phyloP scores from a whole-genome alignment of 2,797 vertebrate species.

The Tragopan temminckii region DNA sequence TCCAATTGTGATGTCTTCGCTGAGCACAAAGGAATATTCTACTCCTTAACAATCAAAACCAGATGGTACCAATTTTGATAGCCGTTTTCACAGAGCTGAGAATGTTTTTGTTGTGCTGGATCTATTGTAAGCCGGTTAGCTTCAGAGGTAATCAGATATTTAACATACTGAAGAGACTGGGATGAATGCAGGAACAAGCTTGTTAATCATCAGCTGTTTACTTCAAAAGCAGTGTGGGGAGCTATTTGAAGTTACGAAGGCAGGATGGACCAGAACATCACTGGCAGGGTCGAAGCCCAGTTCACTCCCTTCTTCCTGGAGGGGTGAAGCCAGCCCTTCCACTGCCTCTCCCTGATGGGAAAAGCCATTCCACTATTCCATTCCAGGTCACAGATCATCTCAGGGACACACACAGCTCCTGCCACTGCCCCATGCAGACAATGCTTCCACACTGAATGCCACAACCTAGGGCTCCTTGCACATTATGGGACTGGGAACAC shows the following conservation, averaged over 20 bases:
- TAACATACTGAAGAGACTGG: not conserved
- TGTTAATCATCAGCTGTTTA: not conserved
- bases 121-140: not conserved
- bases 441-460: not conserved
- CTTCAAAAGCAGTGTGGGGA: not conserved
- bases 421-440: not conserved
- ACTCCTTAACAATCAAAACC: not conserved
- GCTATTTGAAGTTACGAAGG: not conserved
- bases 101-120: not conserved
- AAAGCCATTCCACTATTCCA: too few species aligned
- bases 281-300: not conserved
- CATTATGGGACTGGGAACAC: rapidly evolving
- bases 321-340: not conserved
- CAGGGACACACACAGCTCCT: too few species aligned
- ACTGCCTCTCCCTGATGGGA: too few species aligned
- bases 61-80: not conserved
- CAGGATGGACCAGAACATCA: not conserved
- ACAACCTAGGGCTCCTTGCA: not conserved
- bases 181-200: not conserved
- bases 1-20: not conserved
- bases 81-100: not conserved
- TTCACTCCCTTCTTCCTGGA: not conserved
- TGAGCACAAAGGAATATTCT: not conserved
- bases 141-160: slow-evolving; percentile 3
- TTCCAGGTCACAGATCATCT: not conserved